Conservation (phyloP, 2,888 invertebrate genomes). For the Ferdinandea cuprea region DNA sequence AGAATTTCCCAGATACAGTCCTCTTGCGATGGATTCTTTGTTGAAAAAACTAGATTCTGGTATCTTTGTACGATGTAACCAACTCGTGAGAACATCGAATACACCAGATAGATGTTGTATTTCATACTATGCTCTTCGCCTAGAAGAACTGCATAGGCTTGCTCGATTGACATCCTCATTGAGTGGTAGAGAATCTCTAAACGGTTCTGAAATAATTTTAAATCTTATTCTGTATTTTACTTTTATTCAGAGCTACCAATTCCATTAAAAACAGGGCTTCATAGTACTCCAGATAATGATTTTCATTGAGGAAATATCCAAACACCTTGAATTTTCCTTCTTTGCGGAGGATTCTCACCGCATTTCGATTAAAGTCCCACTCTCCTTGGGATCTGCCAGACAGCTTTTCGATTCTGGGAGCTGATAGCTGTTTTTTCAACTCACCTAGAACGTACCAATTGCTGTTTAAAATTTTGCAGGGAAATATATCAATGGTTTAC, state of each 20-base stretch:
- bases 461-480: not conserved
- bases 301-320: conserved; percentile 78
- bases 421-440: conserved; percentile 77
- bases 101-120: conserved; percentile 80
- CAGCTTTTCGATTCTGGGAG: conserved; percentile 79
- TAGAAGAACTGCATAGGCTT: conserved; percentile 80
- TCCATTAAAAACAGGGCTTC: conserved; percentile 81
- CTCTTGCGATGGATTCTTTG: conserved; percentile 61
- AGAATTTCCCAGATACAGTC: conserved; percentile 81
- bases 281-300: conserved; percentile 79
- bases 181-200: conserved; percentile 79
- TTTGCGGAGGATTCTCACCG: conserved; percentile 79
- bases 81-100: conserved; percentile 79
- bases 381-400: conserved; percentile 78
- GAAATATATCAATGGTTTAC: too few relatives aligned
- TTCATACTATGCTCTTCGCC: conserved; percentile 77
- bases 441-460: conserved; percentile 77
- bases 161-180: conserved; percentile 79
- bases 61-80: conserved; percentile 80
- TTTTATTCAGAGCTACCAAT: conserved; percentile 77
- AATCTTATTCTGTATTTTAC: too few relatives aligned
- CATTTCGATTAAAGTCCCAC: conserved; percentile 78
- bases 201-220: conserved; percentile 78
- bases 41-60: conserved; percentile 73
- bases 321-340: conserved; percentile 81